Base-by-base conservation (phyloP, 2,113 vertebrate genomes). In the Cyprinodon tularosa region DNA sequence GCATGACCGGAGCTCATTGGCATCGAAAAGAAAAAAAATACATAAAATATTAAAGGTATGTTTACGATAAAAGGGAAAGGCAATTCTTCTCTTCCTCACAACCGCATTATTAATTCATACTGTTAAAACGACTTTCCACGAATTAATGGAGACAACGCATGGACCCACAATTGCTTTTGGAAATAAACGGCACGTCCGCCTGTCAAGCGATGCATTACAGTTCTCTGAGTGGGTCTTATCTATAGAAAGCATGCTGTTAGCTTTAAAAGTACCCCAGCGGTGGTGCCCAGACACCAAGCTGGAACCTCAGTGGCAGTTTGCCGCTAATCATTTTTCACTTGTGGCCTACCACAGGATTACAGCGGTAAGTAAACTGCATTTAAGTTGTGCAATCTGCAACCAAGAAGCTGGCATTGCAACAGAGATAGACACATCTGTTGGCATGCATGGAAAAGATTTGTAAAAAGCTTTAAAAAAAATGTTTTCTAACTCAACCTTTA, bases 31-130 rank as follows among this genome's bases (percentile, higher is more conserved):
- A 91, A 92, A 95, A 95, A 71, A 95, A 89, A 91, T 92, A 91
- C 93, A 95, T 95, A 69, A 95, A 94, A 95, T 95, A 95, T 95
- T 95, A 94, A 95, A 93, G 92, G 83, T 90, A 90, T 90, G 93
- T 94, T 95, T 94, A 93, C 93, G 94, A 94, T 94, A 94, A 94
- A 93, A 93, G 92, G 91, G 90, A 81, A 92, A 89, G 90, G 91
- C 90, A 86, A 84, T 91, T 92, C 88, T 92, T 92, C 88, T 89
- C 90, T 89, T 84, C 88, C 91, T 77, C 82, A 80, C 92, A 90
- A 85, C 92, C 90, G 38, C 94, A 95, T 95, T 94, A 95, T 94
- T 94, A 94, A 95, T 95, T 95, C 93, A 95, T 95, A 91, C 90
- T 90, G 94, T 95, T 94, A 95, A 95, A 95, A 94, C 93, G 91